Conservation (phyloP, 2,113 vertebrate genomes). For the Gambusia affinis region DNA sequence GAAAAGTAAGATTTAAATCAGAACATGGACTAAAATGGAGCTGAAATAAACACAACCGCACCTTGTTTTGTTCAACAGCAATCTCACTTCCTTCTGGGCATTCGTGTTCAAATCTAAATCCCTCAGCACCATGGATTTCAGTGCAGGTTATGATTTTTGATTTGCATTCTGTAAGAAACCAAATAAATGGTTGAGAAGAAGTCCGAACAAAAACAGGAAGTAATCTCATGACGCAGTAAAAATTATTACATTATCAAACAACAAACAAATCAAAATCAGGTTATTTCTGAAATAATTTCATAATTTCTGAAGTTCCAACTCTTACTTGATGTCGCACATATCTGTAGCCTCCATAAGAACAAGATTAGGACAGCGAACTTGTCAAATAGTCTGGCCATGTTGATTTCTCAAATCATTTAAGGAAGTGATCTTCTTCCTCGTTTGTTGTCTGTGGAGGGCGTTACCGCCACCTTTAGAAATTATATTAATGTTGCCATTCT, state of each 20-base stretch:
- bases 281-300: no score
- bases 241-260: background rate
- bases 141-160: background rate
- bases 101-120: accelerated
- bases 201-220: background rate
- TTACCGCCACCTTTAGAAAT: no score
- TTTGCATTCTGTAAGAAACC: accelerated
- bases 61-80: accelerated
- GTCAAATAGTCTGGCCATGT: no score
- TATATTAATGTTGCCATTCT: no score
- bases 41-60: constrained; percentile 4
- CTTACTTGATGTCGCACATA: background rate
- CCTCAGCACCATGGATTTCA: accelerated
- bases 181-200: background rate
- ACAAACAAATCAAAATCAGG: background rate
- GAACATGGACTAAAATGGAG: background rate
- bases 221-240: background rate
- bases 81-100: accelerated
- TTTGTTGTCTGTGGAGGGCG: no score
- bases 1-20: background rate
- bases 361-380: background rate
- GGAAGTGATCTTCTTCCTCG: background rate
- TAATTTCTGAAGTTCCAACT: background rate
- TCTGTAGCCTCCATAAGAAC: accelerated
- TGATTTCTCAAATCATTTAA: no score